These are phyloP conservation scores for Sternotherus odoratus DNA, from an alignment of 2,797 vertebrate genomes.

Conservation along the genomic window DNA sequence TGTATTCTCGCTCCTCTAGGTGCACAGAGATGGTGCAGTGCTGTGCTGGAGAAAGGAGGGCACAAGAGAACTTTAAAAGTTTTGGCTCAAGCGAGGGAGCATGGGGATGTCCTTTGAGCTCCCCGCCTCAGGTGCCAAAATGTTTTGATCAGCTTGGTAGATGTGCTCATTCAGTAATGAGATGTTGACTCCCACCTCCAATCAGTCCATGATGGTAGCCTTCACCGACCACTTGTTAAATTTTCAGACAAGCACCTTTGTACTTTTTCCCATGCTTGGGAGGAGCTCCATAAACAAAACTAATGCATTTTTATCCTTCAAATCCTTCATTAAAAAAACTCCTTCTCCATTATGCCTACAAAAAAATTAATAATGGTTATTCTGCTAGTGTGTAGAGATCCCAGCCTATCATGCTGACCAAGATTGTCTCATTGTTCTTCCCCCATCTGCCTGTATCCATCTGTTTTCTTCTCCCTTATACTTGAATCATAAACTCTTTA, in stretches of 20 bases:
- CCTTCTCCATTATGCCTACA: background rate
- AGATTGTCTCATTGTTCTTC: background rate
- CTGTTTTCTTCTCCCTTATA: background rate
- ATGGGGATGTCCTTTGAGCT: too few species aligned
- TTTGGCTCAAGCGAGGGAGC: too few species aligned
- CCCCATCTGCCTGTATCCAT: background rate
- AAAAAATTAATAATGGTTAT: background rate
- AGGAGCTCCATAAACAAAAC: background rate
- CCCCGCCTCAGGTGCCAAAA: too few species aligned
- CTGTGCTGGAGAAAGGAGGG: too few species aligned
- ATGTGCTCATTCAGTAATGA: slow-evolving; percentile 17
- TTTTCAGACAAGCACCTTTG: background rate
- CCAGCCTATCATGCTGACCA: background rate
- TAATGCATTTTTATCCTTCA: background rate
- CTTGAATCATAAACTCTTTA: background rate
- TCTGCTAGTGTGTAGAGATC: background rate
- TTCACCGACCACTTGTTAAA: slow-evolving; percentile 20
- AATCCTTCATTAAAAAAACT: background rate
- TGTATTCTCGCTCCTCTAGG: too few species aligned
- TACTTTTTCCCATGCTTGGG: background rate
- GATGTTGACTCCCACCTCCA: slow-evolving; percentile 19
- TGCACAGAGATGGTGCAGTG: too few species aligned
- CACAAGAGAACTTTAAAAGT: too few species aligned
- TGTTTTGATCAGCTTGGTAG: background rate
- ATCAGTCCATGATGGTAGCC: background rate